Conservation (phyloP, 2,113 vertebrate genomes). For the Galemys pyrenaicus region DNA sequence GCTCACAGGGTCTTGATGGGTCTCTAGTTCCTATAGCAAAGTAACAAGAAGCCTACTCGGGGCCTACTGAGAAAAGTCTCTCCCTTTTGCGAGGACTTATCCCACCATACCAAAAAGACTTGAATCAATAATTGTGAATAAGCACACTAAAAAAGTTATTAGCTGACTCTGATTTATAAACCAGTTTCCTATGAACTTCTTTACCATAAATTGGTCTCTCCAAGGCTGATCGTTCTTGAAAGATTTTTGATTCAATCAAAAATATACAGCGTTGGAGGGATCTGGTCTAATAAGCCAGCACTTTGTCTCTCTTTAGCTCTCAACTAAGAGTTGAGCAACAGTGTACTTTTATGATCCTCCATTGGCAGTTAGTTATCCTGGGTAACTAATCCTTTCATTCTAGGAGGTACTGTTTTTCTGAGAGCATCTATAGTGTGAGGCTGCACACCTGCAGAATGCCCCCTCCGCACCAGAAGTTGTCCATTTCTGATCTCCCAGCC, state of each 20-base stretch:
- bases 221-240: not conserved
- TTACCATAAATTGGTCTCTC: not conserved
- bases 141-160: not conserved
- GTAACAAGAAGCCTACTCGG: too few relatives aligned
- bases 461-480: not conserved
- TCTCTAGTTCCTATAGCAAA: too few relatives aligned
- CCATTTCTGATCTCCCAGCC: not conserved
- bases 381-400: not conserved
- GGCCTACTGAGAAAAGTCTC: too few relatives aligned
- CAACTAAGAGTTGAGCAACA: not conserved
- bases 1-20: too few relatives aligned
- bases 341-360: not conserved
- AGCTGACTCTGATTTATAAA: not conserved
- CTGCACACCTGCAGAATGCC: too few relatives aligned
- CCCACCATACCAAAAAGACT: not conserved
- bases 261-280: too few relatives aligned
- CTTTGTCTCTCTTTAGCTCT: not conserved
- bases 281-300: not conserved
- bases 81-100: too few relatives aligned
- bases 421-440: not conserved
- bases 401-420: not conserved
- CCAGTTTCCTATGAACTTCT: not conserved
- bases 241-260: not conserved
- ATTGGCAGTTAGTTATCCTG: not conserved
- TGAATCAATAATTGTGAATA: not conserved